Evolutionary conservation across 2,113 vertebrate species (phyloP), one percentile per base, ranked within the genome.

Genomic region (Ursus arctos): DNA sequence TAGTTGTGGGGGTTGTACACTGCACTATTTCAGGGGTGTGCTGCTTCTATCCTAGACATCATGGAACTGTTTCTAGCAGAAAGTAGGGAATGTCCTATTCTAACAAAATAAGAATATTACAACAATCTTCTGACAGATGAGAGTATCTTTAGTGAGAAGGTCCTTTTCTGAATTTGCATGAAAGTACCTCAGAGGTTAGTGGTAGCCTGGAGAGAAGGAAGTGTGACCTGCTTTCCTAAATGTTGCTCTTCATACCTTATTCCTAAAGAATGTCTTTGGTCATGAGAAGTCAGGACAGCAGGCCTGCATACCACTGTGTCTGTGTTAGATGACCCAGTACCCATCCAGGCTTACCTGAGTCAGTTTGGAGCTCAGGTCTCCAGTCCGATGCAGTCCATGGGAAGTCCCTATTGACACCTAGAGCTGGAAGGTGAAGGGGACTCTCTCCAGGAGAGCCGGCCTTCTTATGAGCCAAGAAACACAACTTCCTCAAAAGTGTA

Each of bases 241-340:
- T 5, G 24, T 24, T 72, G n/a, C 28, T 16, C 19, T 3, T 49
- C 7, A 0, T 14, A 55, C 47, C 18, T 40, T 49, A 22, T 51
- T 55, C 65, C 71, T 72, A 28, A 76, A 53, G 63, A 53, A 6
- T 3, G 5, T 6, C 36, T 57, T 36, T 49, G 57, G 22, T 74
- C 14, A 8, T 61, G 79, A 77, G 57, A 74, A 33, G 47, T 2
- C 33, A 53, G 82, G 31, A 21, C 55, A 28, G 47, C 21, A 19
- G 51, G 24, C 51, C 14, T 53, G 5, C 2, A 0, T 2, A 0
- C 13, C 49, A 2, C 12, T 9, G 47, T 13, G 3, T 22, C 43
- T 31, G 24, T 2, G 12, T 18, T 22, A 6, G 49, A 0, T 4
- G 16, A 26, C 3, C 4, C 7, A 14, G 47, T 18, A 2, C 28